A percentile compares a stretch with the other conserved stretches of the same genome.
These are phyloP conservation scores for Galemys pyrenaicus DNA, from an alignment of 2,113 vertebrate species.

Conservation along the genomic window DNA sequence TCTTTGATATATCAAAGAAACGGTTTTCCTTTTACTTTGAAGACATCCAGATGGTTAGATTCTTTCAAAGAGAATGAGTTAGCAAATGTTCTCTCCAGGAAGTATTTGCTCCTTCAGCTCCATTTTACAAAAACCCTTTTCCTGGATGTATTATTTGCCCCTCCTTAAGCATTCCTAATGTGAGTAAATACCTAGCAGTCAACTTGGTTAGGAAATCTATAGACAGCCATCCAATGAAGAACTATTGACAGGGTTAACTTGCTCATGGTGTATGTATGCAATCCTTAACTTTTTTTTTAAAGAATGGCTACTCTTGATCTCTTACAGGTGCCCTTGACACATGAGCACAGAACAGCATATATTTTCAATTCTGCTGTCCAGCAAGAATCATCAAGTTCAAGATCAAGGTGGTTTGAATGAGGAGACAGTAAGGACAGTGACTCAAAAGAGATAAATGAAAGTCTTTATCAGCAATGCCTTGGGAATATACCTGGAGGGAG, in stretches of 20 bases:
- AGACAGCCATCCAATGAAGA: neutral
- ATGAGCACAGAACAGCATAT: constrained; percentile 41
- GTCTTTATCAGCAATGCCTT: neutral
- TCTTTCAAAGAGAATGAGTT: neutral
- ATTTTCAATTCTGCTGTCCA: neutral
- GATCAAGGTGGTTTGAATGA: neutral
- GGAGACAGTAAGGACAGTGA: neutral
- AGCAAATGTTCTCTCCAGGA: neutral
- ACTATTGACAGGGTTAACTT: neutral
- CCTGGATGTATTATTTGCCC: neutral
- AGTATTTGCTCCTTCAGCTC: neutral
- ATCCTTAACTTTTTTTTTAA: constrained; percentile 11
- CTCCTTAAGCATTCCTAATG: neutral
- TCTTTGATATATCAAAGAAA: neutral
- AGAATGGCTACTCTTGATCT: constrained; percentile 49
- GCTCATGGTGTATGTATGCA: neutral
- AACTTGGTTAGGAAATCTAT: constrained; percentile 65
- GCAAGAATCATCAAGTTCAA: neutral
- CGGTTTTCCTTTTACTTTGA: neutral
- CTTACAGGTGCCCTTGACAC: constrained; percentile 1
- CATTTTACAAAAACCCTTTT: neutral
- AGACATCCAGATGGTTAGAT: neutral
- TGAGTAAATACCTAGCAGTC: constrained; percentile 1
- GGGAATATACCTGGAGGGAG: neutral
- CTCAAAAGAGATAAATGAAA: neutral